phyloP scores from a whole-genome alignment of 2,797 vertebrate genomes.

The Emys orbicularis region DNA sequence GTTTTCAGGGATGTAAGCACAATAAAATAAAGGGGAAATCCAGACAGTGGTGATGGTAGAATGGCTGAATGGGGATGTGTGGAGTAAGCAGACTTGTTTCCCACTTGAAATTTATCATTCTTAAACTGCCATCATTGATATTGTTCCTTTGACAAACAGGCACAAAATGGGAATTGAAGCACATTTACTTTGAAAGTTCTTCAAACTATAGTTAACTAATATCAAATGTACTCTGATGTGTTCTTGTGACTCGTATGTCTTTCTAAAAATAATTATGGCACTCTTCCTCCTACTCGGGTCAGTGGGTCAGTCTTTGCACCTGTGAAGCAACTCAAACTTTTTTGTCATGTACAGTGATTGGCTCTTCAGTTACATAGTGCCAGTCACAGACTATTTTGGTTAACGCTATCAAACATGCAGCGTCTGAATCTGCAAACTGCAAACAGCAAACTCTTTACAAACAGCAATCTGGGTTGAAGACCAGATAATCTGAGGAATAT shows the following conservation, averaged over 20 bases:
- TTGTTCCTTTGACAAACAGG: background rate
- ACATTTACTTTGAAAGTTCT: background rate
- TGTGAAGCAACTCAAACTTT: constrained; percentile 27
- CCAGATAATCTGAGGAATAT: background rate
- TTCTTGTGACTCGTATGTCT: constrained; percentile 34
- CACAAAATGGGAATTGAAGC: background rate
- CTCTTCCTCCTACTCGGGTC: background rate
- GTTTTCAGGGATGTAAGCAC: background rate
- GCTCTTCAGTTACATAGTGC: background rate
- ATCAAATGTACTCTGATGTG: constrained; percentile 23
- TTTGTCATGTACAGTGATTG: background rate
- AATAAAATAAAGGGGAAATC: background rate
- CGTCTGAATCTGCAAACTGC: background rate
- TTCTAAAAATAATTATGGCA: constrained; percentile 52
- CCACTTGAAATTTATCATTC: background rate
- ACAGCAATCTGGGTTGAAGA: background rate
- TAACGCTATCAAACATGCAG: background rate
- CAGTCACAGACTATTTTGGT: background rate
- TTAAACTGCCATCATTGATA: background rate
- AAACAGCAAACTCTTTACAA: background rate
- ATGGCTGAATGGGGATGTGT: background rate
- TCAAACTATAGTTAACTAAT: background rate
- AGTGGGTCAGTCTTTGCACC: constrained; percentile 57
- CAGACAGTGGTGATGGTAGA: background rate
- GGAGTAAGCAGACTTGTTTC: background rate